A percentile compares a stretch with the other conserved stretches of the same genome.
Conservation (phyloP, 2,113 vertebrate species). For the Lepus timidus region DNA sequence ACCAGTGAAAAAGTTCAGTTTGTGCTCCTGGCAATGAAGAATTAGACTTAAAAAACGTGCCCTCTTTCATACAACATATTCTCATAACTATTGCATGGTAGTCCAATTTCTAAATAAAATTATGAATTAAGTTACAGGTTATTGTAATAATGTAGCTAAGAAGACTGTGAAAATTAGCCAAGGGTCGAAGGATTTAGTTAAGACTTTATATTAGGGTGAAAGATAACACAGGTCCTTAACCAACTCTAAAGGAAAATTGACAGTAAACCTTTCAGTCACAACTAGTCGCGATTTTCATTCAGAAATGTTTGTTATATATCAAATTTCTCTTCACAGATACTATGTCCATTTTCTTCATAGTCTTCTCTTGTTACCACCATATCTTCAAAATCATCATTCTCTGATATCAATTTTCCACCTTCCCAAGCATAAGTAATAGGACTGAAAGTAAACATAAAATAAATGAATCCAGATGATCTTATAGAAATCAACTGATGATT, state of each 20-base stretch:
- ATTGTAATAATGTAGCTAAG: not conserved
- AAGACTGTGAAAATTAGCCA: constrained; percentile 57
- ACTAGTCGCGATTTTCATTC: constrained; percentile 66
- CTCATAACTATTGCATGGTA: not conserved
- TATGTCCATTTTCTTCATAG: constrained; percentile 98
- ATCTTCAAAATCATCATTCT: constrained; percentile 97
- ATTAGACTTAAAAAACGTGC: constrained; percentile 60
- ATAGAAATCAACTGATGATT: not conserved
- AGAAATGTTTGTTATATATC: constrained; percentile 91
- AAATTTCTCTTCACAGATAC: constrained; percentile 98
- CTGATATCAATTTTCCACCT: constrained; percentile 96
- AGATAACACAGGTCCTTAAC: constrained; percentile 78
- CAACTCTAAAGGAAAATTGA: constrained; percentile 67
- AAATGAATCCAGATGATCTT: constrained; percentile 48
- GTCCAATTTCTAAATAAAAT: constrained; percentile 38
- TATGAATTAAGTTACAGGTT: not conserved
- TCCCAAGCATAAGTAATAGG: constrained; percentile 97
- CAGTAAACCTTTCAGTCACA: constrained; percentile 45
- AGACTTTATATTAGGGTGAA: constrained; percentile 71
- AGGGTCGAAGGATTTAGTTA: constrained; percentile 63
- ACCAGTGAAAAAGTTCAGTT: not conserved
- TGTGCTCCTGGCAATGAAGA: constrained; percentile 29
- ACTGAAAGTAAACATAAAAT: constrained; percentile 86
- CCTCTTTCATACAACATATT: constrained; percentile 46
- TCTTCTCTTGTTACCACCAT: constrained; percentile 98